Percentiles rank a stretch among this genome's conserved stretches.
Conservation (phyloP, 2,797 vertebrate genomes). For the Aeoliscus strigatus region DNA sequence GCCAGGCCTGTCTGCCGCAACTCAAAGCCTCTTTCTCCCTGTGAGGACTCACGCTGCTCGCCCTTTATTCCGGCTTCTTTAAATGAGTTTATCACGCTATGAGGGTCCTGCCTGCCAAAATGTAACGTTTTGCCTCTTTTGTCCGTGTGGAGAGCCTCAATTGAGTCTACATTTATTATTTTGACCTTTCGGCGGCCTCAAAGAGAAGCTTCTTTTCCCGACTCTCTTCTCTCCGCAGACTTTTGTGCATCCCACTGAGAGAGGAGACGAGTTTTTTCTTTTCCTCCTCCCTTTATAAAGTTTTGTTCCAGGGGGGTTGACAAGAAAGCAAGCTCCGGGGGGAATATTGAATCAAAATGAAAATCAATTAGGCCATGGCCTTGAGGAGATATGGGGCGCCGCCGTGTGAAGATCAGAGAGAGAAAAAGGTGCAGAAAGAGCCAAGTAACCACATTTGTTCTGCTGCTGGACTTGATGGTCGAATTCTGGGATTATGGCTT, state of each 20-base stretch:
- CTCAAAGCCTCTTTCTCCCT: slow-evolving; percentile 75
- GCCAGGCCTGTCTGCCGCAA: slow-evolving; percentile 74
- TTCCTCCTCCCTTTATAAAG: slow-evolving; percentile 49
- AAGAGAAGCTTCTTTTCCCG: slow-evolving; percentile 68
- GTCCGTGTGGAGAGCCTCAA: slow-evolving; percentile 76
- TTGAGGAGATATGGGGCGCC: slow-evolving; percentile 65
- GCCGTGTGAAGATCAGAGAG: slow-evolving; percentile 70
- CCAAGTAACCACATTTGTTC: slow-evolving; percentile 70
- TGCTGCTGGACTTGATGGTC: slow-evolving; percentile 62
- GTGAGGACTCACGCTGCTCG: slow-evolving; percentile 72
- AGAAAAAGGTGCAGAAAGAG: slow-evolving; percentile 63
- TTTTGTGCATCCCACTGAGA: slow-evolving; percentile 72
- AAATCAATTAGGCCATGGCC: slow-evolving; percentile 85
- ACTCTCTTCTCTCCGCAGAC: slow-evolving; percentile 61
- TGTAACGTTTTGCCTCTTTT: slow-evolving; percentile 84
- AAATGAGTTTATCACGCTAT: slow-evolving; percentile 85
- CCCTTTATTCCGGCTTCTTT: slow-evolving; percentile 78
- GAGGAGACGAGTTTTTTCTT: slow-evolving; percentile 65
- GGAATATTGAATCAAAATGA: slow-evolving; percentile 79
- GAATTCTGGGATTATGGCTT: slow-evolving; percentile 36
- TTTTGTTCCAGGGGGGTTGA: slow-evolving; percentile 73
- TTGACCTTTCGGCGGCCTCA: slow-evolving; percentile 84
- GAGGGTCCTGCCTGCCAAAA: slow-evolving; percentile 78
- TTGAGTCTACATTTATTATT: slow-evolving; percentile 91
- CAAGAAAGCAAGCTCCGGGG: slow-evolving; percentile 71